Evolutionary conservation across 2,113 vertebrate species (phyloP), one percentile per base, ranked within the genome.

Genomic region (Coptodon rendalli): DNA sequence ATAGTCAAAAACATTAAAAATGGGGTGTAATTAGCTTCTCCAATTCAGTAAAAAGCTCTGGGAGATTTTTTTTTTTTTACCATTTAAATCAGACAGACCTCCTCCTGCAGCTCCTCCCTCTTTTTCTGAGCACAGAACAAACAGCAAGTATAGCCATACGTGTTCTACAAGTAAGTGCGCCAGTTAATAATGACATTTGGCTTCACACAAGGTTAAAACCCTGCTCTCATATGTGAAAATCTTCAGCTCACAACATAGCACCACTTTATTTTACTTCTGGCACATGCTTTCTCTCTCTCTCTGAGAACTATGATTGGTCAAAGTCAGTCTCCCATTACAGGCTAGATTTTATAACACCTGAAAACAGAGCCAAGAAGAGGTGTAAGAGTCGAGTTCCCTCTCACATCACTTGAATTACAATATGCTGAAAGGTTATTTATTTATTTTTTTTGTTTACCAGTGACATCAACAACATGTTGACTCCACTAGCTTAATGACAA

Each of bases 141-240:
- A 76, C 14, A 76, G 14, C 2, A 0, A 29, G 0, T 29, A 19
- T 29, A 24, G 14, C 14, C 40, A 48, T 6, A 29, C 71, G 2
- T 19, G 68, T 2, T 43, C 12, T 40, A 68, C 0, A 0, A 3
- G 19, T 17, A 48, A 29, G 24, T 27, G 40, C 0, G 10, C 6
- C 24, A 29, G 68, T 0, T 73, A 73, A 11, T 1, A 29, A 17
- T 0, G 43, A 27, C 71, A n/a, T 78, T 48, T 50, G 43, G 27
- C 3, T 7, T 31, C 9, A 78, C 71, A 50, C 43, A 31, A 50
- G 4, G 0, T 29, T 50, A 19, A 76, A 50, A 19, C 24, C 71
- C 4, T 19, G 71, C 16, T 29, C 71, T 48, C 71, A 48, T 19
- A 48, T 31, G 43, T 78, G 24, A 78, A 78, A 78, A 0, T 31